phyloP scores from a whole-genome alignment of 2,797 vertebrate species.

The Loriculus beryllinus region DNA sequence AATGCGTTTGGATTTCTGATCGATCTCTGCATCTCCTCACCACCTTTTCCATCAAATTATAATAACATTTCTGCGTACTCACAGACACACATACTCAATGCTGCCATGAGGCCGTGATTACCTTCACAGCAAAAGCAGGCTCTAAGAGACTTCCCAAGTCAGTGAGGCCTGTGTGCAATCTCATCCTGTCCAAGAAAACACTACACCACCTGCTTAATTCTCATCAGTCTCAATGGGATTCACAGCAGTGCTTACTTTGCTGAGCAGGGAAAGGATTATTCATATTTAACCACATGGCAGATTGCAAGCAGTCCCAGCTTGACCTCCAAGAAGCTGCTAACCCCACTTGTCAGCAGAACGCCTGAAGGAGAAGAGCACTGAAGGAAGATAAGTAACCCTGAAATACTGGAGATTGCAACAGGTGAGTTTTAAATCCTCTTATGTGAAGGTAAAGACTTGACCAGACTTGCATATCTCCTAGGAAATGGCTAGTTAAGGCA shows the following conservation, averaged over 20 bases:
- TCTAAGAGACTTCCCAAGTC: neutral
- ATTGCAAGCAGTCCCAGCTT: neutral
- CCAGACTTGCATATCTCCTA: neutral
- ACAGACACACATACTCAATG: accelerated
- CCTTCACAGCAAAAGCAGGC: neutral
- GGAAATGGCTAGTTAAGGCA: neutral
- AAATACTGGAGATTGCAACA: neutral
- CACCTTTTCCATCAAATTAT: neutral
- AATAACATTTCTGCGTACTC: neutral
- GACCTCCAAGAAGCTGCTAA: constrained; percentile 45
- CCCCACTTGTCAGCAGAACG: constrained; percentile 17
- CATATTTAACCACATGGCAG: constrained; percentile 27
- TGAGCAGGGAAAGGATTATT: constrained; percentile 40
- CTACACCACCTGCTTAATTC: neutral
- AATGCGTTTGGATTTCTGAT: neutral
- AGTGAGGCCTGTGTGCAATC: neutral
- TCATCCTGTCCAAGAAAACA: neutral
- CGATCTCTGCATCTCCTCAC: neutral
- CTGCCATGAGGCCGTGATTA: neutral
- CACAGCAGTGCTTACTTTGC: constrained; percentile 2
- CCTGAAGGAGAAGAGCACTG: neutral
- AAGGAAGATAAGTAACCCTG: neutral
- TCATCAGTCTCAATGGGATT: neutral
- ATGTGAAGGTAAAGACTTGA: neutral
- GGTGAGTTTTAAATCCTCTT: neutral